Evolutionary conservation across 2,888 invertebrate genomes (phyloP).

Genomic region (Laspeyria flexula): DNA sequence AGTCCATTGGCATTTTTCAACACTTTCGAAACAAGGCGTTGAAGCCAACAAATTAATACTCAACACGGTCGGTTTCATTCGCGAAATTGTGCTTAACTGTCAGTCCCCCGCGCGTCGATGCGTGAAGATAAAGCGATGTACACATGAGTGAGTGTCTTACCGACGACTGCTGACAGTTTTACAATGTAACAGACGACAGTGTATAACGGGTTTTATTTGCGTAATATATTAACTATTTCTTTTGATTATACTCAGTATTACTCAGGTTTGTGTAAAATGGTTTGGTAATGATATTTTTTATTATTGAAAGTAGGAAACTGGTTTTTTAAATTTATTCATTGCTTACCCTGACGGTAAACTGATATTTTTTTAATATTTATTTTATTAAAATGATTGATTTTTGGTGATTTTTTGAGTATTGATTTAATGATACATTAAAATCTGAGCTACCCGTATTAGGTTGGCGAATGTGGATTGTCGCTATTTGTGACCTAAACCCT

Average conservation of each 20-base stretch:
- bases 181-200: slow-evolving; percentile 1
- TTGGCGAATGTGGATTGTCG: too few species aligned
- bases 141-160: slow-evolving; percentile 16
- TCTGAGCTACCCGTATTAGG: too few species aligned
- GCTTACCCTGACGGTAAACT: too few species aligned
- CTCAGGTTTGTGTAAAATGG: too few species aligned
- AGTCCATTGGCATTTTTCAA: not conserved
- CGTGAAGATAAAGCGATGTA: slow-evolving; percentile 40
- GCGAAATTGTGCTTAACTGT: slow-evolving; percentile 10
- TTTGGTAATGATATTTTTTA: too few species aligned
- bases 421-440: too few species aligned
- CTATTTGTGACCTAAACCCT: too few species aligned
- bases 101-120: slow-evolving; percentile 7
- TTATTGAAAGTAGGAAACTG: too few species aligned
- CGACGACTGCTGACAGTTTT: slow-evolving; percentile 21
- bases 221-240: not conserved
- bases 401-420: too few species aligned
- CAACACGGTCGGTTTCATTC: slow-evolving; percentile 1
- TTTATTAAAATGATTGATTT: too few species aligned
- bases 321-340: too few species aligned
- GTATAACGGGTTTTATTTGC: slow-evolving; percentile 10
- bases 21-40: not conserved
- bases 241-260: not conserved
- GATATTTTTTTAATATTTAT: too few species aligned
- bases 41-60: not conserved